Base-by-base conservation (phyloP, 2,113 vertebrate species). In the Syrmaticus mikado region DNA sequence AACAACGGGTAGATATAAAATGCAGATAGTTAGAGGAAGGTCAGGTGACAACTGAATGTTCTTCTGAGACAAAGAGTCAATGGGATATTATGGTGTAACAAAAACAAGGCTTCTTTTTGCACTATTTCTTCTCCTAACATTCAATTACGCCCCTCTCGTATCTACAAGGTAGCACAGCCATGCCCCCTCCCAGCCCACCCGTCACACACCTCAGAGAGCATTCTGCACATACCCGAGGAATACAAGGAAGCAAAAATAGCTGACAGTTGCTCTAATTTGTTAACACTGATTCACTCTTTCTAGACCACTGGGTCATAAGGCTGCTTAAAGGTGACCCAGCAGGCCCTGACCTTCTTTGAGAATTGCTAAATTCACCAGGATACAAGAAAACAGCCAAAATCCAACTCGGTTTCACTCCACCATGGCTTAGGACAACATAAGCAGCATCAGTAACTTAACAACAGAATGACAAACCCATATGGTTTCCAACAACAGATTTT, bases 281-380 rank as follows among this genome's bases (percentile, higher is more conserved):
- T 83, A 83, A 61, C 50, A 87, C 4, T 1, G 34, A 91, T 91
- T 89, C 5, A 2, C 34, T 32, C 5, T 21, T 95, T 93, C 93
- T 83, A 89, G 94, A 89, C 70, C 93, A 93, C 57, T 87, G n/a
- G 93, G 72, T 85, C 72, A 85, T 60, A 82, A 77, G 36, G 57
- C 61, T 77, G 72, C 75, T 78, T 79, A 94, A 71, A 94, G 67
- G 95, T 89, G 87, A 93, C 75, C 78, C 67, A 95, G 17, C 84
- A 92, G 66, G 36, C 36, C 53, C 78, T 82, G 36, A 85, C 65
- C 15, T 80, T 93, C 84, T 89, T 79, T 65, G 7, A 73, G 27
- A 79, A 55, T 38, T 74, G 24, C 2, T 28, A 85, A 58, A 41
- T 77, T 94, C 93, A 94, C 48, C 64, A 89, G 87, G 52, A 17